phyloP scores from a whole-genome alignment of 1,140 invertebrate species.

The Lordiphosa mommai region DNA sequence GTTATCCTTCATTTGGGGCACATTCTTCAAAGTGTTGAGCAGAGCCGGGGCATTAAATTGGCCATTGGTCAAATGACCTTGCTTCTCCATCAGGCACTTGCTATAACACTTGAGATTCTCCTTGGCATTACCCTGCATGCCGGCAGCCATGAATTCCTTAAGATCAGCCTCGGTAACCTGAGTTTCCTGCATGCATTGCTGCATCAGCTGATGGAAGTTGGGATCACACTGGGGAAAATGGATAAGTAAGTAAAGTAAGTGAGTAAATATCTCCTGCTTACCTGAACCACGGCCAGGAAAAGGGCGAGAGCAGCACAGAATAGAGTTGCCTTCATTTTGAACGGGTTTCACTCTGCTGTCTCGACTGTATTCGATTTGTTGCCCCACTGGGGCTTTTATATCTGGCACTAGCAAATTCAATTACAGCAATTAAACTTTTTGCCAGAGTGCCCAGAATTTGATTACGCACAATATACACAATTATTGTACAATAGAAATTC shows the following conservation, averaged over 20 bases:
- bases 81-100: constrained; percentile 71
- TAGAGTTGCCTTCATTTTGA: constrained; percentile 48
- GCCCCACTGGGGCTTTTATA: constrained; percentile 42
- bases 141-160: constrained; percentile 49
- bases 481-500: constrained; percentile 46
- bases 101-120: constrained; percentile 61
- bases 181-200: constrained; percentile 54
- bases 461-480: constrained; percentile 64
- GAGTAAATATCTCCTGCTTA: neutral
- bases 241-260: neutral
- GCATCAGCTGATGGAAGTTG: constrained; percentile 55
- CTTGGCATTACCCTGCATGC: constrained; percentile 40
- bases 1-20: constrained; percentile 50
- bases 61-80: constrained; percentile 56
- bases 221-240: constrained; percentile 28
- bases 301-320: constrained; percentile 29
- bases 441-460: constrained; percentile 39
- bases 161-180: constrained; percentile 53
- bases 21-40: constrained; percentile 35
- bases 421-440: constrained; percentile 68
- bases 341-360: neutral
- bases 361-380: constrained; percentile 23
- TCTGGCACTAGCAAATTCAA: constrained; percentile 26
- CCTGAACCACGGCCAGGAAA: constrained; percentile 47
- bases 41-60: constrained; percentile 52